Base-by-base conservation (phyloP, 23 tunicate species). In the Phallusia fumigata region DNA sequence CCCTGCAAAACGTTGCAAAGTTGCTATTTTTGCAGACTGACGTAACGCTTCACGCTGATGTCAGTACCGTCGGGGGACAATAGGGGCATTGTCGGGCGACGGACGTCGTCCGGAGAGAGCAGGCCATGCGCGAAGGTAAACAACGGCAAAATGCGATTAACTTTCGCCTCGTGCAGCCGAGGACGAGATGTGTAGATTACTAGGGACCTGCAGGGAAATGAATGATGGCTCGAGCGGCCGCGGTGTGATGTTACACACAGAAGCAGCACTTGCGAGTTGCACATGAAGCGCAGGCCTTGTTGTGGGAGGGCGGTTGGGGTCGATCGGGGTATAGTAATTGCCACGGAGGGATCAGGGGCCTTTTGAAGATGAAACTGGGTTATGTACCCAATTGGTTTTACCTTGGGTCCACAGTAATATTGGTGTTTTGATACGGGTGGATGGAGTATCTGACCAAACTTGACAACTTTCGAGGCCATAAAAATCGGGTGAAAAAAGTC, bases 41-140 rank as follows among this genome's bases (percentile, higher is more conserved):
- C 69, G 69, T 58, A 58, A 58, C 28, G 69, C 28, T 24, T 22
- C 3, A 58, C 69, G 28, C 69, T 58, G 69, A 58, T 16, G 69
- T 58, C 69, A 58, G 69, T 22, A 16, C 16, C 28, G 28, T 58
- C 69, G 69, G 28, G 28, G 69, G 28, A 58, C 69, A 58, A 58
- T 58, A 16, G 28, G 28, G 28, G 69, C 69, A 21, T 58, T 58
- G 69, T 58, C 16, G 69, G 28, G 26, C 28, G 69, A 58, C 69
- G 69, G 69, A 22, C 69, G 47, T 40, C 69, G 69, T 58, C 11
- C 15, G 69, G 15, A 24, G 3, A 40, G 47, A 58, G 28, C 16
- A 22, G 69, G 69, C 69, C 69, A 58, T 58, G 69, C 69, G 69
- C 69, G 69, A 58, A 58, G 69, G 69, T 58, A 58, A 58, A 58